phyloP scores from a whole-genome alignment of 1,140 invertebrate species.

The Choristoneura fumiferana region DNA sequence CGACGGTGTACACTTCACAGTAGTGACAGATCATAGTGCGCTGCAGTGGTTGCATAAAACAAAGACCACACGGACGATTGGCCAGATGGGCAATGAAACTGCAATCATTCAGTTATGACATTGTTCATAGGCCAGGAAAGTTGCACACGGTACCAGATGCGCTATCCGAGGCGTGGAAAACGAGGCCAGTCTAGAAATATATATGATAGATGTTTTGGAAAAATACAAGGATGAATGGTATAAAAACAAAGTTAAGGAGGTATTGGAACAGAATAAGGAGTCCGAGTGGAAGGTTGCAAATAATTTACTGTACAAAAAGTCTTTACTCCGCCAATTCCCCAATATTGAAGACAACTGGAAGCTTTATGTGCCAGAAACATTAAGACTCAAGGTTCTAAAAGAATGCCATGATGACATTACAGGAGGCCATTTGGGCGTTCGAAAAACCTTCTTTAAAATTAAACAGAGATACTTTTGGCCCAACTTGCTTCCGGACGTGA shows the following conservation, averaged over 20 bases:
- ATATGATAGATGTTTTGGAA: slow-evolving; percentile 20
- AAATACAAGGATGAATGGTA: slow-evolving; percentile 42
- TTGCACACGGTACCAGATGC: background rate
- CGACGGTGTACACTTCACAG: slow-evolving; percentile 12
- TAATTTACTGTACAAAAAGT: background rate
- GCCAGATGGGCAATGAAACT: slow-evolving; percentile 19
- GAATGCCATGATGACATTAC: background rate
- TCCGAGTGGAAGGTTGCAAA: background rate
- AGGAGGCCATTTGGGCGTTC: background rate
- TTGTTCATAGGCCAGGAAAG: slow-evolving; percentile 2
- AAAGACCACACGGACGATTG: slow-evolving; percentile 13
- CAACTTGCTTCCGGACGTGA: background rate
- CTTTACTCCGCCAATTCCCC: background rate
- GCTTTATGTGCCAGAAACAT: background rate
- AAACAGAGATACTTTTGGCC: background rate
- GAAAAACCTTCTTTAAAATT: background rate
- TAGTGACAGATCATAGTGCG: slow-evolving; percentile 19
- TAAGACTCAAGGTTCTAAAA: background rate
- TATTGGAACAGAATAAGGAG: background rate
- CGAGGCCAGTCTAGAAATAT: slow-evolving; percentile 22
- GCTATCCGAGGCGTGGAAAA: background rate
- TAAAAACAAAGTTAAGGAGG: slow-evolving; percentile 16
- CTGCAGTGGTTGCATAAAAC: slow-evolving; percentile 16
- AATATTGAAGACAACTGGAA: background rate
- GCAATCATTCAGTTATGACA: background rate